A percentile compares a stretch with the other conserved stretches of the same genome.
Conservation (phyloP, 2,888 invertebrate species). For the Mycalesis mineus region DNA sequence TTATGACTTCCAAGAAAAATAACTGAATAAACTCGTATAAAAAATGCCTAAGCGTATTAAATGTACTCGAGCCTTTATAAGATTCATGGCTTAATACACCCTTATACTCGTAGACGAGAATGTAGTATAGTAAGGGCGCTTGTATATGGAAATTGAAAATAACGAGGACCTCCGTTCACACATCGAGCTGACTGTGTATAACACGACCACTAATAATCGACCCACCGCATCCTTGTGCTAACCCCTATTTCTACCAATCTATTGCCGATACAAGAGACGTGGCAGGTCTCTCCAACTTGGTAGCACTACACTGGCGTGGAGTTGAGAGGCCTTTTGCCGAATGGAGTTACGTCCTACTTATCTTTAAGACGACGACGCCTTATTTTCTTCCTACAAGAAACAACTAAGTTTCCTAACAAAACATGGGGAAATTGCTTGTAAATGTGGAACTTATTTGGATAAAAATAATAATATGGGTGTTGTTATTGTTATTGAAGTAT, state of each 20-base stretch:
- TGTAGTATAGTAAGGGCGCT: slow-evolving; percentile 61
- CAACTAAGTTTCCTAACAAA: slow-evolving; percentile 61
- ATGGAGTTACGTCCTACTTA: slow-evolving; percentile 77
- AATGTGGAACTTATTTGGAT: slow-evolving; percentile 16
- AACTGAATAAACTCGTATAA: slow-evolving; percentile 19
- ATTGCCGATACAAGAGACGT: slow-evolving; percentile 50
- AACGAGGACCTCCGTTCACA: slow-evolving; percentile 74
- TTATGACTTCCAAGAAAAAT: not conserved
- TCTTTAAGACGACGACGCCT: slow-evolving; percentile 72
- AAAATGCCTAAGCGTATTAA: slow-evolving; percentile 42
- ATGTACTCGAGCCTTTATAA: slow-evolving; percentile 67
- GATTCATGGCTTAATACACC: slow-evolving; percentile 74
- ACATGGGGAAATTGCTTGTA: slow-evolving; percentile 41
- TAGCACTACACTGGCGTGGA: slow-evolving; percentile 59
- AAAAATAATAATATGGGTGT: not conserved
- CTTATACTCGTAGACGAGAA: slow-evolving; percentile 64
- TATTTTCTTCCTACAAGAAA: slow-evolving; percentile 64
- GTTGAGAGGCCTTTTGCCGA: slow-evolving; percentile 73
- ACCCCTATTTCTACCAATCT: slow-evolving; percentile 56
- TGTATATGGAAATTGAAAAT: slow-evolving; percentile 78
- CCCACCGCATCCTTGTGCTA: slow-evolving; percentile 52
- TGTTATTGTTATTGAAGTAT: not conserved
- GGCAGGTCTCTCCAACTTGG: slow-evolving; percentile 59
- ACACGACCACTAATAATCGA: slow-evolving; percentile 59
- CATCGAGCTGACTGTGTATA: slow-evolving; percentile 65